A percentile compares a stretch with the other conserved stretches of the same genome.
phyloP scores from a whole-genome alignment of 2,113 vertebrate genomes.

The Ammospiza caudacuta region DNA sequence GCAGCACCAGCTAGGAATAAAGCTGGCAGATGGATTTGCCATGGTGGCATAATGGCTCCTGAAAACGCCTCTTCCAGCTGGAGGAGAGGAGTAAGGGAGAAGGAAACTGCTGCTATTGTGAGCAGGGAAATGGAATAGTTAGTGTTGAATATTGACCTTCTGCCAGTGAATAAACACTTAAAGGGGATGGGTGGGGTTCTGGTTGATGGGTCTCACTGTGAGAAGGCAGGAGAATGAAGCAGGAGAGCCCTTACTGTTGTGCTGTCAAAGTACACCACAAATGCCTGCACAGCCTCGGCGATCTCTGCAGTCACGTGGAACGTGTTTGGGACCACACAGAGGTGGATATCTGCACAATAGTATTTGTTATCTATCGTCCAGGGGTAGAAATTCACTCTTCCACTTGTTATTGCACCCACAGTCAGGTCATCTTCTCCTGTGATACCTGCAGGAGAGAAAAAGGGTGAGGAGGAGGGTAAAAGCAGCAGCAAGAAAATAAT shows the following conservation, averaged over 20 bases:
- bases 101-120: background rate
- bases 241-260: conserved; percentile 77
- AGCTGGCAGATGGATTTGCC: background rate
- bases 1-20: background rate
- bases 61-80: background rate
- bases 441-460: conserved; percentile 81
- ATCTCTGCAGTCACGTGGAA: conserved; percentile 85
- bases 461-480: background rate
- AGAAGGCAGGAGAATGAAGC: background rate
- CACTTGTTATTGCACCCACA: conserved; percentile 69
- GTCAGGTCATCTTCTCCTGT: conserved; percentile 79
- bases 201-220: background rate
- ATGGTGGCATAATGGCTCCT: background rate
- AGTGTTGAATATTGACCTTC: background rate
- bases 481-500: background rate
- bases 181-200: background rate
- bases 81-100: background rate
- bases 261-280: conserved; percentile 94
- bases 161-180: background rate
- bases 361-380: conserved; percentile 99
- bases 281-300: conserved; percentile 90
- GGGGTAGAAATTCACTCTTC: conserved; percentile 86
- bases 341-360: conserved; percentile 89
- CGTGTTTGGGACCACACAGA: conserved; percentile 87
- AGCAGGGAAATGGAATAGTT: background rate